Evolutionary conservation across 2,888 invertebrate species (phyloP).

Genomic region (Periphyllus acericola): DNA sequence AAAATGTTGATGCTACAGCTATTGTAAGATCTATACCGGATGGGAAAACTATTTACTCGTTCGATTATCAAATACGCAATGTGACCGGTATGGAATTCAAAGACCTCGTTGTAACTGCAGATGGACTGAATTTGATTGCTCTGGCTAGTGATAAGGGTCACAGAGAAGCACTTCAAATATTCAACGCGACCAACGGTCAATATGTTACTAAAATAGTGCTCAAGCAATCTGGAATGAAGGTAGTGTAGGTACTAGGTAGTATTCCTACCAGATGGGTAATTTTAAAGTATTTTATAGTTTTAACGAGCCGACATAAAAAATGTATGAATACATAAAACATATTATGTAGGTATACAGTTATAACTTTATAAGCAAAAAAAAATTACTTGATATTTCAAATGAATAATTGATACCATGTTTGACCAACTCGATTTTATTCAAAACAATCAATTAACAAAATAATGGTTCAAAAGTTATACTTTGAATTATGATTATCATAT

Average conservation of each 20-base stretch:
- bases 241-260: constrained; percentile 66
- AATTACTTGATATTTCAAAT: too few species aligned
- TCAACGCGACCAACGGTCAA: constrained; percentile 83
- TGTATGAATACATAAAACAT: too few species aligned
- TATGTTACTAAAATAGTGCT: constrained; percentile 70
- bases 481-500: too few species aligned
- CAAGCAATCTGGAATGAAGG: constrained; percentile 71
- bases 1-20: constrained; percentile 75
- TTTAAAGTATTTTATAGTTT: neutral
- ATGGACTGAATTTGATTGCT: constrained; percentile 80
- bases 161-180: constrained; percentile 83
- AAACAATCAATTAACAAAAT: too few species aligned
- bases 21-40: constrained; percentile 80
- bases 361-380: too few species aligned
- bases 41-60: constrained; percentile 81
- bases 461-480: too few species aligned
- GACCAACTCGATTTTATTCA: too few species aligned
- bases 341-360: too few species aligned
- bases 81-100: constrained; percentile 78
- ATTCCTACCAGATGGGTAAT: neutral
- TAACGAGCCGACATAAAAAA: too few species aligned
- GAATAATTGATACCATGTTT: too few species aligned
- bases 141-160: constrained; percentile 85
- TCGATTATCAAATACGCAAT: constrained; percentile 83
- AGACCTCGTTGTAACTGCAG: constrained; percentile 82